Evolutionary conservation across 2,113 vertebrate species (phyloP).

Genomic region (Oncorhynchus gorbuscha): DNA sequence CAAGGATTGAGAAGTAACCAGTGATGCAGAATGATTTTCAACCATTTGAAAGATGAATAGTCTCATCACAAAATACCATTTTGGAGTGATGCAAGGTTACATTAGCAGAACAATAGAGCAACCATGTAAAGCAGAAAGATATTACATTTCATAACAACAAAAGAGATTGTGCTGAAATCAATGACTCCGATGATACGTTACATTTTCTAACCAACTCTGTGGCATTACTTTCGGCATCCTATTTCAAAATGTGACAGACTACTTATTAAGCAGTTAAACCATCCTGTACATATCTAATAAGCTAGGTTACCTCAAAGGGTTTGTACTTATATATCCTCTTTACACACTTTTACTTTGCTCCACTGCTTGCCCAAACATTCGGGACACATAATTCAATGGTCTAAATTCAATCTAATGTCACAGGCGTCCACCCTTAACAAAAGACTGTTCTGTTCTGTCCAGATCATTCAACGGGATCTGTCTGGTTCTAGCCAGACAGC

Average conservation of each 20-base stretch:
- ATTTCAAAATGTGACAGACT: neutral
- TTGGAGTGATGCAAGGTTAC: conserved; percentile 17
- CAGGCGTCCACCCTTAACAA: conserved; percentile 18
- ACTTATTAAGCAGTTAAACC: neutral
- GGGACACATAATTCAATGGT: conserved; percentile 31
- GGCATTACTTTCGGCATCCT: neutral
- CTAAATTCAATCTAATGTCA: conserved; percentile 24
- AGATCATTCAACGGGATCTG: conserved; percentile 5
- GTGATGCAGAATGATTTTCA: conserved; percentile 32
- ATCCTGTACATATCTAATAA: neutral
- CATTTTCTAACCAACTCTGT: conserved; percentile 10
- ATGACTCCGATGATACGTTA: neutral
- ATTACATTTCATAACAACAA: conserved; percentile 6
- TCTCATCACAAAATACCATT: conserved; percentile 30
- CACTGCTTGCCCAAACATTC: conserved; percentile 22
- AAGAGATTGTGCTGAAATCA: conserved; percentile 1
- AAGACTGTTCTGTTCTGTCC: conserved; percentile 11
- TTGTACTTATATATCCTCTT: conserved; percentile 21
- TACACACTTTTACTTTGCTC: conserved; percentile 3
- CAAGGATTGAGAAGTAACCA: conserved; percentile 3
- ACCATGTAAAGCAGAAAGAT: neutral
- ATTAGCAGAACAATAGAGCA: conserved; percentile 5
- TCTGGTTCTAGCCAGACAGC: conserved; percentile 1
- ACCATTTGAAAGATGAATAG: conserved; percentile 3
- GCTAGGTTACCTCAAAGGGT: conserved; percentile 5